Conservation (phyloP, 2,113 vertebrate species). For the Archilochus colubris region DNA sequence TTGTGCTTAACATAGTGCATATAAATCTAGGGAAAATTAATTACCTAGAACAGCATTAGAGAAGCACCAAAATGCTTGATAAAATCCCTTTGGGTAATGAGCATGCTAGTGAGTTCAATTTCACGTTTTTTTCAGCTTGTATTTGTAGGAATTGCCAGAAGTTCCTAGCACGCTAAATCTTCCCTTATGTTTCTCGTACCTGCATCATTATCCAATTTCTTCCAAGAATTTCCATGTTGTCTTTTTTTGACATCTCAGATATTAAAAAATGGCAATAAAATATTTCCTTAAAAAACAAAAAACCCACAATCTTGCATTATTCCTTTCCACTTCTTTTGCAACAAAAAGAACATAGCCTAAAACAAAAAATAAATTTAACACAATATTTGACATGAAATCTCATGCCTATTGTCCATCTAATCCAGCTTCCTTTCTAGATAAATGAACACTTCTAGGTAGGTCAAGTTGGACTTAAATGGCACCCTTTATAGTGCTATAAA, state of each 20-base stretch:
- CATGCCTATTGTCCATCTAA: neutral
- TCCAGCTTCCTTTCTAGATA: neutral
- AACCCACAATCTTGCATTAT: neutral
- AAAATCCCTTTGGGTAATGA: constrained; percentile 8
- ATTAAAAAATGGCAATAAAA: neutral
- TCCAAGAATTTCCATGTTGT: neutral
- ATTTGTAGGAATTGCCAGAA: neutral
- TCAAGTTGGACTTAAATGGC: neutral
- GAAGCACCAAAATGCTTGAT: neutral
- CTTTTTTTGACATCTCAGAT: neutral
- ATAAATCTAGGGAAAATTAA: neutral
- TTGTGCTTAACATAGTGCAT: neutral
- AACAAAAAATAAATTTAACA: neutral
- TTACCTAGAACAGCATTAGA: neutral
- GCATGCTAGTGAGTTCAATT: neutral
- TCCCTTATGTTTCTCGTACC: neutral
- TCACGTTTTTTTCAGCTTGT: neutral
- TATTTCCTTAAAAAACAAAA: neutral
- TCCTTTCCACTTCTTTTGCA: neutral
- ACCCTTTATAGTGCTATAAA: neutral
- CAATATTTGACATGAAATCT: neutral
- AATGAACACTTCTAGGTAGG: neutral
- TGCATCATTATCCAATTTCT: neutral
- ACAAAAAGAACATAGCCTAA: neutral
- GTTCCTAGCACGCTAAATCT: neutral